Conservation (phyloP, 2,113 vertebrate species). For the Microtus montanus region DNA sequence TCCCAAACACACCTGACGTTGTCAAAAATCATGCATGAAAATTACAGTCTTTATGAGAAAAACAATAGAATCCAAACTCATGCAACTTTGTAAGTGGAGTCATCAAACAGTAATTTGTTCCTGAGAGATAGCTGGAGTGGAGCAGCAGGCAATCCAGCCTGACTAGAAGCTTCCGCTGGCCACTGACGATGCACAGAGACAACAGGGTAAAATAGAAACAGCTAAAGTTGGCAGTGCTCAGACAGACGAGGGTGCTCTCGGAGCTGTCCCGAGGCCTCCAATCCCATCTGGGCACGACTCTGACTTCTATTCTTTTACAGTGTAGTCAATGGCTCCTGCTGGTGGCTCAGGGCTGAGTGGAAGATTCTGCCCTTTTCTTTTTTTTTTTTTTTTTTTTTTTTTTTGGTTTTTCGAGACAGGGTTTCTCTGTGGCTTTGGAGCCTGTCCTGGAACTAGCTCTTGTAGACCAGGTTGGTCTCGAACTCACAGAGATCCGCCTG, state of each 20-base stretch:
- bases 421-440: no score
- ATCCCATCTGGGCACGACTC: background rate
- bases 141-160: background rate
- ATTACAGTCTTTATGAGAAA: slow-evolving; percentile 17
- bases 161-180: background rate
- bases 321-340: background rate
- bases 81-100: background rate
- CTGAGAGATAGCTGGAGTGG: background rate
- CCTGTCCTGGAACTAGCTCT: no score
- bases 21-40: slow-evolving; percentile 31
- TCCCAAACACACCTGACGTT: background rate
- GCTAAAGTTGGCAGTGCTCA: background rate
- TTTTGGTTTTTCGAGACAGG: no score
- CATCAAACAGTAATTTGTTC: slow-evolving; percentile 10
- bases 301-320: background rate
- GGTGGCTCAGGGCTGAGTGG: background rate
- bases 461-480: no score
- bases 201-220: background rate
- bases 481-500: no score
- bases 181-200: background rate
- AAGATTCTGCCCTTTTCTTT: background rate
- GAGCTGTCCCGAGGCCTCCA: rapidly evolving
- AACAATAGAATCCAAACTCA: background rate
- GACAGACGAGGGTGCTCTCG: rapidly evolving
- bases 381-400: no score